A percentile compares a stretch with the other conserved stretches of the same genome.
Evolutionary conservation across 1,140 invertebrate genomes (phyloP).

Genomic region (Popillia japonica): DNA sequence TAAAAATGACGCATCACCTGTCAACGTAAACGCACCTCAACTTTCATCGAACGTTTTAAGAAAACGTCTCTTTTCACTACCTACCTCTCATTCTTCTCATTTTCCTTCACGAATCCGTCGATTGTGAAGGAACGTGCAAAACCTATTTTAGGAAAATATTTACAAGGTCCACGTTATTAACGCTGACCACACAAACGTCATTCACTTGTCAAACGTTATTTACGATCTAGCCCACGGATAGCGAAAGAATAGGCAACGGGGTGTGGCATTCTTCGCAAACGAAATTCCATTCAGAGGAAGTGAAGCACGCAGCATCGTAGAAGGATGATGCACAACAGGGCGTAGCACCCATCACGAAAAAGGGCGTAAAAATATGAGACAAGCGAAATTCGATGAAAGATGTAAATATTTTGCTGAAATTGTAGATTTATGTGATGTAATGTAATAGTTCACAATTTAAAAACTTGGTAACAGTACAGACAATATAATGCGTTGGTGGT

Average conservation of each 20-base stretch:
- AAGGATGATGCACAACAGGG: neutral
- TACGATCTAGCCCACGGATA: neutral
- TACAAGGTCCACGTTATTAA: slow-evolving; percentile 37
- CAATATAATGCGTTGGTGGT: no score
- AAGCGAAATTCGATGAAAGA: slow-evolving; percentile 3
- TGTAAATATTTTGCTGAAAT: slow-evolving; percentile 30
- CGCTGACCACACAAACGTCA: slow-evolving; percentile 33
- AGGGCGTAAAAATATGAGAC: neutral
- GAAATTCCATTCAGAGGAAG: neutral
- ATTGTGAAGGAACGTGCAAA: slow-evolving; percentile 30
- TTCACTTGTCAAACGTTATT: slow-evolving; percentile 26
- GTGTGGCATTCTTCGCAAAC: neutral
- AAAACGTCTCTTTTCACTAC: neutral
- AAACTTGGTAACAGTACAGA: neutral
- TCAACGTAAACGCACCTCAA: neutral
- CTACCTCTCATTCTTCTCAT: neutral
- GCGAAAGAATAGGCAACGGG: neutral
- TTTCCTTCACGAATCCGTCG: neutral
- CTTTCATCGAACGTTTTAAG: neutral
- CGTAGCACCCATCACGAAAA: neutral
- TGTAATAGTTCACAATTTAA: neutral
- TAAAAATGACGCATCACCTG: neutral
- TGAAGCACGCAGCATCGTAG: no score
- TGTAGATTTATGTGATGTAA: neutral
- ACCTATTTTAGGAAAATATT: slow-evolving; percentile 10